Conservation (phyloP, 2,797 vertebrate species). For the Tadarida brasiliensis region DNA sequence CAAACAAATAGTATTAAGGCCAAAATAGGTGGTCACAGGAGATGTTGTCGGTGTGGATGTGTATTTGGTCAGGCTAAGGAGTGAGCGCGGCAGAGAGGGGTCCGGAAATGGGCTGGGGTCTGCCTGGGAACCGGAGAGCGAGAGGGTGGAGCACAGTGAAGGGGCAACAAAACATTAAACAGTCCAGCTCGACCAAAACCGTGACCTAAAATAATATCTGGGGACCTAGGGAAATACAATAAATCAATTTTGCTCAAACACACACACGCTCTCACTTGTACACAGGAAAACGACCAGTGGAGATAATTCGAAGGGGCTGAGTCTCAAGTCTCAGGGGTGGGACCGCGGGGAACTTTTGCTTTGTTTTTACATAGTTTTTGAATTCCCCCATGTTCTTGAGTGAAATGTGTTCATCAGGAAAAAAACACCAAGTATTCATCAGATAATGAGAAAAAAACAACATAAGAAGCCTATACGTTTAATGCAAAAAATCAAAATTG, state of each 20-base stretch:
- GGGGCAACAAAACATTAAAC: neutral
- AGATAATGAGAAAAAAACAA: slow-evolving; percentile 11
- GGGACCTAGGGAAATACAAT: neutral
- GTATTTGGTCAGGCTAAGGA: neutral
- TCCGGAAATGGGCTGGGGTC: neutral
- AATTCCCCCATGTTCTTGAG: neutral
- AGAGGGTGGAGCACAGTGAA: neutral
- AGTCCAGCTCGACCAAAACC: neutral
- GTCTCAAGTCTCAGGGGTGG: neutral
- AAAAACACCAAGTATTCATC: neutral
- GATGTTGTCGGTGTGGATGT: neutral
- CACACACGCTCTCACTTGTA: neutral
- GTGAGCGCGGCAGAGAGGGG: neutral
- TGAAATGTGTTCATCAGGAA: slow-evolving; percentile 40
- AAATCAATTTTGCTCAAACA: too few relatives aligned
- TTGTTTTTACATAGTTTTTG: slow-evolving; percentile 35
- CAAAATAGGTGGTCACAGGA: neutral
- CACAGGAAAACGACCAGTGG: neutral
- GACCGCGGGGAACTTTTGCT: neutral
- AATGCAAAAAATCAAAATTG: slow-evolving; percentile 31
- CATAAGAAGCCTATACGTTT: neutral
- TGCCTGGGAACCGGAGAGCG: neutral
- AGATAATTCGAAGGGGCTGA: neutral
- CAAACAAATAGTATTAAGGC: neutral
- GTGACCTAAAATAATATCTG: neutral